A percentile compares a stretch with the other conserved stretches of the same genome.
These are phyloP conservation scores for Subanguina moxae DNA, from an alignment of 1,140 invertebrate species.

Conservation along the genomic window DNA sequence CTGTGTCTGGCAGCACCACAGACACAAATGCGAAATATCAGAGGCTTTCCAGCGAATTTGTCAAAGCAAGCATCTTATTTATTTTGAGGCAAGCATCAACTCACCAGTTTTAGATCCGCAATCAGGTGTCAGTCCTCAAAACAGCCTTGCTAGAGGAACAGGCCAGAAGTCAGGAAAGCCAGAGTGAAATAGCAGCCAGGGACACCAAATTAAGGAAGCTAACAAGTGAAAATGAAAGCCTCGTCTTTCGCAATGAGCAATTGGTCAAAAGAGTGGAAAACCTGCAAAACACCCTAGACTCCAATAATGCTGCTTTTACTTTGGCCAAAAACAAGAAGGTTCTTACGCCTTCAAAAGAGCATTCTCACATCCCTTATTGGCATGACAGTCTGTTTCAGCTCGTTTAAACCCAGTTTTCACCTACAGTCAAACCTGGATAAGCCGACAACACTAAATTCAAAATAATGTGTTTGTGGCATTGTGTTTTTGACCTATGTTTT, in stretches of 20 bases:
- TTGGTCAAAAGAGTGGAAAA: constrained; percentile 46
- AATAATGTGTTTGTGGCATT: too few relatives aligned
- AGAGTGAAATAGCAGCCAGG: constrained; percentile 14
- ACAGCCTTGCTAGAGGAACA: constrained; percentile 40
- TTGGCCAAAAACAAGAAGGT: constrained; percentile 33
- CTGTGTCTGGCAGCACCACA: constrained; percentile 32
- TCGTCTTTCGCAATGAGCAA: constrained; percentile 48
- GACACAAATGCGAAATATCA: constrained; percentile 43
- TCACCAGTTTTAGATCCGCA: constrained; percentile 22
- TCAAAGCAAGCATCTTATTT: constrained; percentile 22
- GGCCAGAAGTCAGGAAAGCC: constrained; percentile 13
- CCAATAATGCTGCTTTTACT: constrained; percentile 29
- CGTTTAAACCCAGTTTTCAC: too few relatives aligned
- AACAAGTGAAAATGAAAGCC: constrained; percentile 43
- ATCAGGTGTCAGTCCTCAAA: constrained; percentile 40
- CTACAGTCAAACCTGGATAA: too few relatives aligned
- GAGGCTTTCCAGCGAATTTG: constrained; percentile 34
- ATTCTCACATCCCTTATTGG: too few relatives aligned
- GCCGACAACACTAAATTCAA: too few relatives aligned
- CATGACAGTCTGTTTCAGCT: too few relatives aligned
- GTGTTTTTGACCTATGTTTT: too few relatives aligned
- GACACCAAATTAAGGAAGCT: constrained; percentile 40
- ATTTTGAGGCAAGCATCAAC: neutral
- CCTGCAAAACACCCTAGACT: constrained; percentile 36
- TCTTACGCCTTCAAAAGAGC: too few relatives aligned